These are phyloP conservation scores for Eumerus sabulonum DNA, from an alignment of 2,888 invertebrate genomes.

Conservation along the genomic window DNA sequence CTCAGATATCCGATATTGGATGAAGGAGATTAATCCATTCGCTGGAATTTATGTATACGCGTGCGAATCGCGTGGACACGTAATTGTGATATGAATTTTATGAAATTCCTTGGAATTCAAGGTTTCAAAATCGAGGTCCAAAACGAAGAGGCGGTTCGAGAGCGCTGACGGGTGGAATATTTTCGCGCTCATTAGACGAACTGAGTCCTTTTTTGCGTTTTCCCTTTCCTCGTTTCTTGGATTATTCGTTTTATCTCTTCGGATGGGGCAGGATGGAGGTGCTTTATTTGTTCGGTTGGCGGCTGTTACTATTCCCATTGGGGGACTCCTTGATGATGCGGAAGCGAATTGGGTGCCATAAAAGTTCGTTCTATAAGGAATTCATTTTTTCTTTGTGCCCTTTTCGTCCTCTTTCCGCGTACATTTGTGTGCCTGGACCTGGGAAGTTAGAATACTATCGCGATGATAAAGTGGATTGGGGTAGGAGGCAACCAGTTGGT, in stretches of 20 bases:
- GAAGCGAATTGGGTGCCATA: slow-evolving; percentile 30
- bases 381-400: neutral
- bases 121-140: slow-evolving; percentile 5
- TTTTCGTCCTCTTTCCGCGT: no score
- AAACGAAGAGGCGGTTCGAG: no score
- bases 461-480: no score
- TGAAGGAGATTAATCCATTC: no score
- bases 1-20: slow-evolving; percentile 33
- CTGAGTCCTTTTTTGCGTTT: neutral
- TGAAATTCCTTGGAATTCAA: slow-evolving; percentile 62
- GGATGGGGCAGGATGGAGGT: neutral
- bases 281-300: neutral
- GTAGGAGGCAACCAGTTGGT: no score
- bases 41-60: no score
- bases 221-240: neutral
- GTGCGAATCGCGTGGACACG: slow-evolving; percentile 18
- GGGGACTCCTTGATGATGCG: slow-evolving; percentile 33
- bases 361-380: slow-evolving; percentile 13
- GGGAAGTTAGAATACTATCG: no score
- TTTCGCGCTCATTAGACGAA: neutral
- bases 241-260: neutral
- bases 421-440: no score
- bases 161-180: neutral
- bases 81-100: slow-evolving; percentile 33
- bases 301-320: slow-evolving; percentile 6